phyloP scores from a whole-genome alignment of 2,888 invertebrate species.

The Linnaemya tessellans region DNA sequence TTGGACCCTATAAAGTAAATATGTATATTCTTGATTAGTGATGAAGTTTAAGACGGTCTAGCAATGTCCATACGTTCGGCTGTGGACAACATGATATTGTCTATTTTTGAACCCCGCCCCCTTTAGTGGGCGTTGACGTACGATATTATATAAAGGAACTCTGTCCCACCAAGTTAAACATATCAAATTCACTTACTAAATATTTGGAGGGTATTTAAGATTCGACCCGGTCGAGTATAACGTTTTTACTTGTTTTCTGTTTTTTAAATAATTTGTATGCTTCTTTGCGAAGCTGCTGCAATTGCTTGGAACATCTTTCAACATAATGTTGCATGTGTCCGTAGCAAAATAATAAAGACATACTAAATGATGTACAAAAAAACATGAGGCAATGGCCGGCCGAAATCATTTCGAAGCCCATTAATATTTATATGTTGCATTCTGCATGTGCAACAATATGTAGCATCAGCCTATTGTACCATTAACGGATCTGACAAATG shows the following conservation, averaged over 20 bases:
- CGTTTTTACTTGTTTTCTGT: background rate
- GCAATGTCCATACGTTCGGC: too few species aligned
- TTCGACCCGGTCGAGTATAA: too few species aligned
- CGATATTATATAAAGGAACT: too few species aligned
- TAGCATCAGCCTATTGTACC: constrained; percentile 38
- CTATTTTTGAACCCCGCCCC: too few species aligned
- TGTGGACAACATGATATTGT: too few species aligned
- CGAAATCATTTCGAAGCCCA: background rate
- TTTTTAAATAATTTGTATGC: background rate
- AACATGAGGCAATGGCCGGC: constrained; percentile 29
- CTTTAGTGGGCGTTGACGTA: too few species aligned
- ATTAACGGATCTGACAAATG: constrained; percentile 63
- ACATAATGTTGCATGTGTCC: constrained; percentile 60
- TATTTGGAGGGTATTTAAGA: too few species aligned
- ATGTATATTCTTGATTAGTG: too few species aligned
- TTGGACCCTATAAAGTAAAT: too few species aligned
- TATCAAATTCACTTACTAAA: too few species aligned
- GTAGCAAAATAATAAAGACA: constrained; percentile 16
- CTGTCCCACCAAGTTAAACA: too few species aligned
- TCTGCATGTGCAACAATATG: constrained; percentile 24
- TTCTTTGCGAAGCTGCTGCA: constrained; percentile 32
- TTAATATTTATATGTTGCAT: background rate
- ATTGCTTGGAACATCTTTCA: constrained; percentile 63
- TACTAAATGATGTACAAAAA: background rate
- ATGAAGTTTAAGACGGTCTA: too few species aligned